These are phyloP conservation scores for Syndactyla subalaris DNA, from an alignment of 2,797 vertebrate genomes.

Conservation along the genomic window DNA sequence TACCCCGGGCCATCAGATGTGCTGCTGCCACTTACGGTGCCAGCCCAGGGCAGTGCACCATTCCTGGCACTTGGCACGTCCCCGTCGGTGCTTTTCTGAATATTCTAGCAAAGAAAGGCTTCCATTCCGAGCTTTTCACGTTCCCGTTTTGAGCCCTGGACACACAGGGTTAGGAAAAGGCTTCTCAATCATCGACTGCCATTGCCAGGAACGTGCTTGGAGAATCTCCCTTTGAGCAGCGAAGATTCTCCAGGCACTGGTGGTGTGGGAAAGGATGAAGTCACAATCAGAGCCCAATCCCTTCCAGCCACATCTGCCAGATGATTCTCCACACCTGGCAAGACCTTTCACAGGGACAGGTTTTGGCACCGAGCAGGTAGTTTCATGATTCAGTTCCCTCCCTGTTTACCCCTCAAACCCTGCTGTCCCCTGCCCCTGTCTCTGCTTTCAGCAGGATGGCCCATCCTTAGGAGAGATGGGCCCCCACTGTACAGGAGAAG, in stretches of 20 bases:
- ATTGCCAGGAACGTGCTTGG: too few species aligned
- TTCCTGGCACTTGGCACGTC: neutral
- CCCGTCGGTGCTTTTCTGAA: neutral
- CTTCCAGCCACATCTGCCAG: neutral
- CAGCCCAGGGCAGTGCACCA: neutral
- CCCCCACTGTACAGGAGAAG: neutral
- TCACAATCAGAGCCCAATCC: neutral
- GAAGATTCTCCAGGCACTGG: neutral
- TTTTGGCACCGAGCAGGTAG: neutral
- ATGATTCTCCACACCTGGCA: neutral
- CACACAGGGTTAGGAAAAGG: neutral
- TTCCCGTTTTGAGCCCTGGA: neutral
- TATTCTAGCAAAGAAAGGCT: neutral
- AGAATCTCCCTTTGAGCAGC: neutral
- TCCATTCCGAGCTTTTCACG: neutral
- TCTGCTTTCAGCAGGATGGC: neutral
- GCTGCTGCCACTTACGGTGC: fast-evolving
- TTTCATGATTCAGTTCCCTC: neutral
- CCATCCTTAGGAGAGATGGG: neutral
- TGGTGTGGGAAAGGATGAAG: neutral
- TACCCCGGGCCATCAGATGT: fast-evolving
- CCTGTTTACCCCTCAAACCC: neutral
- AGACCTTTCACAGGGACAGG: neutral
- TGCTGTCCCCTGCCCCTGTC: neutral
- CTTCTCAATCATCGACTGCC: neutral